phyloP scores from a whole-genome alignment of 2,888 invertebrate species.

The Hirtodrosophila trivittata region DNA sequence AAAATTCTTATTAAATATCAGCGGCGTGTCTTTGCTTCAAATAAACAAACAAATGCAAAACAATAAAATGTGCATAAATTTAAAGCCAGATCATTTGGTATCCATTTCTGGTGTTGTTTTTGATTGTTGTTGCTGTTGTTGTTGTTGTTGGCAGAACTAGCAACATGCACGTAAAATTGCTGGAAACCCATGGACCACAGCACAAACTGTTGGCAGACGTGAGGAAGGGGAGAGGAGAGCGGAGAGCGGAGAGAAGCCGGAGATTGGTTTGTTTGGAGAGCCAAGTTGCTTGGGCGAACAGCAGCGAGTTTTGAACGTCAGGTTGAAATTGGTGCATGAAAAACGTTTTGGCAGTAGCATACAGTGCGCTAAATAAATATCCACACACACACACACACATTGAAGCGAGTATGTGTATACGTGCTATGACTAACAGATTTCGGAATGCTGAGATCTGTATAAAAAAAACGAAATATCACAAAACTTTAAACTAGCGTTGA shows the following conservation, averaged over 20 bases:
- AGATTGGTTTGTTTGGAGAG: neutral
- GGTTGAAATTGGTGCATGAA: slow-evolving; percentile 57
- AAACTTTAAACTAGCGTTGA: slow-evolving; percentile 6
- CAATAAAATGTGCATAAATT: slow-evolving; percentile 66
- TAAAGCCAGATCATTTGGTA: slow-evolving; percentile 46
- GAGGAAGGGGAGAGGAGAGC: neutral
- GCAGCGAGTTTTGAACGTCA: slow-evolving; percentile 23
- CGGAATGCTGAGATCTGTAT: slow-evolving; percentile 21
- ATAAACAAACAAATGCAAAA: slow-evolving; percentile 40
- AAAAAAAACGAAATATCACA: neutral
- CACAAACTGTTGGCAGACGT: neutral
- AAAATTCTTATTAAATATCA: slow-evolving; percentile 55
- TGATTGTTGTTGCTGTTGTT: slow-evolving; percentile 10
- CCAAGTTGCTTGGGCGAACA: neutral
- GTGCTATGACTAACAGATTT: slow-evolving; percentile 46
- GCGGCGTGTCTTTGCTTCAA: slow-evolving; percentile 40
- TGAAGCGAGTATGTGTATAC: neutral
- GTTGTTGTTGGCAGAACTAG: slow-evolving; percentile 24
- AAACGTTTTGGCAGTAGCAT: slow-evolving; percentile 33
- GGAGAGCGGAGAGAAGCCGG: too few species aligned
- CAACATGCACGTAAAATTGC: slow-evolving; percentile 45
- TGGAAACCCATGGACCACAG: slow-evolving; percentile 7
- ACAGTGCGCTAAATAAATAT: slow-evolving; percentile 56
- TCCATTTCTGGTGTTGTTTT: slow-evolving; percentile 1
- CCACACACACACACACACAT: slow-evolving; percentile 22